Evolutionary conservation across 2,113 vertebrate genomes (phyloP).

Genomic region (Lampris incognitus): DNA sequence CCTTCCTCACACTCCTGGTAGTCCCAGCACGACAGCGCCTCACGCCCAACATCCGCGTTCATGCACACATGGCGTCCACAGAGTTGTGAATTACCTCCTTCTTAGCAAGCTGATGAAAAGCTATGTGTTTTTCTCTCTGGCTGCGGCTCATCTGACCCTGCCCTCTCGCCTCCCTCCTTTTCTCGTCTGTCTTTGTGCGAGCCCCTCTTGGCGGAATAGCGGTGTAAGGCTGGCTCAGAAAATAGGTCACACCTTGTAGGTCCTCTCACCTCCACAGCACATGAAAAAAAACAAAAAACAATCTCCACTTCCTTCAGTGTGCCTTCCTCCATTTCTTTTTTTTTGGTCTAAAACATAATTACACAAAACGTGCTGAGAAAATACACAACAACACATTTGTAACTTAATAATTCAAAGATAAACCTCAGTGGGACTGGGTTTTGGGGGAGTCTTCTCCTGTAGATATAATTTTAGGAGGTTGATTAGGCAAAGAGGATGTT

Average conservation of each 20-base stretch:
- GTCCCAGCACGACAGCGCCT: conserved; percentile 65
- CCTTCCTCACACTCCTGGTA: conserved; percentile 68
- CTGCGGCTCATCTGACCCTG: conserved; percentile 73
- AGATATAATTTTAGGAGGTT: conserved; percentile 77
- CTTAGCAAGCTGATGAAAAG: conserved; percentile 73
- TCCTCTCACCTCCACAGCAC: conserved; percentile 74
- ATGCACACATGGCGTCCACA: conserved; percentile 65
- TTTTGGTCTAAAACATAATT: conserved; percentile 58
- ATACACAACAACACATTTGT: conserved; percentile 17
- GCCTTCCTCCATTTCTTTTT: conserved; percentile 62
- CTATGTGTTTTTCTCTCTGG: conserved; percentile 77
- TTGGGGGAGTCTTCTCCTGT: conserved; percentile 70
- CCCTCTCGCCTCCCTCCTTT: conserved; percentile 46
- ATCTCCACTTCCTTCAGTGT: conserved; percentile 59
- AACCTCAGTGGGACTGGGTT: conserved; percentile 54
- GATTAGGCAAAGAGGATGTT: conserved; percentile 78
- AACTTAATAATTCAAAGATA: conserved; percentile 36
- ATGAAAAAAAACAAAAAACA: conserved; percentile 51
- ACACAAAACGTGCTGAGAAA: conserved; percentile 22
- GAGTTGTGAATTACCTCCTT: conserved; percentile 79
- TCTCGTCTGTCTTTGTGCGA: conserved; percentile 58
- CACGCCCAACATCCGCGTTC: conserved; percentile 58
- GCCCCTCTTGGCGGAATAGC: conserved; percentile 63
- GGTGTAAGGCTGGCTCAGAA: conserved; percentile 64
- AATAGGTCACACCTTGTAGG: conserved; percentile 78